phyloP scores from a whole-genome alignment of 2,888 invertebrate species.

The Eristalis tenax region DNA sequence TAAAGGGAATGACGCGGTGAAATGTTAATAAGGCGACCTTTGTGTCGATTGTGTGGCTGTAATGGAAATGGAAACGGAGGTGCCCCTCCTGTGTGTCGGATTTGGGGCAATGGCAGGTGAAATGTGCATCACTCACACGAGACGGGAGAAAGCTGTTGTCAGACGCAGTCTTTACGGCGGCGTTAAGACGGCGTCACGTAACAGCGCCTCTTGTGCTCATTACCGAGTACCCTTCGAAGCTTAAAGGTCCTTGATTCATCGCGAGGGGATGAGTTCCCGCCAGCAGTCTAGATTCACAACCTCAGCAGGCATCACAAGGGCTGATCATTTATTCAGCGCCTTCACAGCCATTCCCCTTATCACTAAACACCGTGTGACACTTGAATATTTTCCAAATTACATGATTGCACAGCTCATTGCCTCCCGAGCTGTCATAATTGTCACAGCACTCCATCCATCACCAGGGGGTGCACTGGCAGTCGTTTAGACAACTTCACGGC shows the following conservation, averaged over 20 bases:
- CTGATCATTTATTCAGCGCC: not conserved
- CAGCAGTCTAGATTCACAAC: no score
- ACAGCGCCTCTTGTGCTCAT: no score
- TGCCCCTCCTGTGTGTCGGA: not conserved
- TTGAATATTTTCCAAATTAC: not conserved
- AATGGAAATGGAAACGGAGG: not conserved
- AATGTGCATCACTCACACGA: not conserved
- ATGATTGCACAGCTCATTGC: constrained; percentile 23
- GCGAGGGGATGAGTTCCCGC: no score
- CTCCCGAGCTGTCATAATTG: not conserved
- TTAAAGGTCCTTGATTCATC: no score
- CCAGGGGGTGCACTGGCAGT: not conserved
- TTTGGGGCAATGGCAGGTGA: not conserved
- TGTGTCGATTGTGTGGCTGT: not conserved
- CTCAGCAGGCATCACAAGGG: not conserved
- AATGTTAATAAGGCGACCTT: constrained; percentile 12
- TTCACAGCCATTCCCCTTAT: not conserved
- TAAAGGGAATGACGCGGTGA: constrained; percentile 25
- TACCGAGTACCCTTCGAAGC: no score
- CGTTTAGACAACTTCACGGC: not conserved
- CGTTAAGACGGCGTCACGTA: not conserved
- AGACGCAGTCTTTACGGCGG: no score
- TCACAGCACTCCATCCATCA: not conserved
- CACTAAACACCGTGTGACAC: not conserved
- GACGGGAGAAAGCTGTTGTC: not conserved